These are phyloP conservation scores for Patella pellucida DNA, from an alignment of 2,888 invertebrate genomes.

Conservation along the genomic window DNA sequence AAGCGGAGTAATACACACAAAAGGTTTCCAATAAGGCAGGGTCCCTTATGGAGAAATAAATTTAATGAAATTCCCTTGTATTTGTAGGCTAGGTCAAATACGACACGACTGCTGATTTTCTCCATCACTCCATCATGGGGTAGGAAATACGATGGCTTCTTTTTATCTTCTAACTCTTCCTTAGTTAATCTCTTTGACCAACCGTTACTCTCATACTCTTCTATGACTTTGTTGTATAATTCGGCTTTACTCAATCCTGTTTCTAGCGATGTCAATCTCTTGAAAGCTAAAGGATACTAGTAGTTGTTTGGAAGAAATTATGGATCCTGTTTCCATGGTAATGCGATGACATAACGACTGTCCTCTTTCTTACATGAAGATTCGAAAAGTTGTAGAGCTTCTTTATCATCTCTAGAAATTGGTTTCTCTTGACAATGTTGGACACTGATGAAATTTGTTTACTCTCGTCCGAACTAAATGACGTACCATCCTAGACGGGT, in stretches of 20 bases:
- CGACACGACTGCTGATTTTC: slow-evolving; percentile 23
- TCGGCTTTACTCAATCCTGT: slow-evolving; percentile 14
- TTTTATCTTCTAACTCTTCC: neutral
- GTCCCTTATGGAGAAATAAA: too few relatives aligned
- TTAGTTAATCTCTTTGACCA: slow-evolving; percentile 16
- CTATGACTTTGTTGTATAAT: slow-evolving; percentile 20
- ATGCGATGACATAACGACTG: slow-evolving; percentile 13
- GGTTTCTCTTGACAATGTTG: slow-evolving; percentile 11
- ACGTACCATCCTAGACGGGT: slow-evolving; percentile 25
- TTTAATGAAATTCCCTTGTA: slow-evolving; percentile 13
- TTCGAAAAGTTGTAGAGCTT: neutral
- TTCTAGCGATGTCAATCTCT: slow-evolving; percentile 20
- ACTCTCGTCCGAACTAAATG: slow-evolving; percentile 19
- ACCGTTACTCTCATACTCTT: slow-evolving; percentile 22
- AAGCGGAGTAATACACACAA: slow-evolving; percentile 16
- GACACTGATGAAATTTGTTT: slow-evolving; percentile 15
- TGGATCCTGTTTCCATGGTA: slow-evolving; percentile 25
- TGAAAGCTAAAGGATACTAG: slow-evolving; percentile 17
- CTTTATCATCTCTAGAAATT: slow-evolving; percentile 9
- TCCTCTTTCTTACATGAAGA: slow-evolving; percentile 9
- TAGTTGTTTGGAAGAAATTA: slow-evolving; percentile 20
- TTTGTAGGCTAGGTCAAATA: slow-evolving; percentile 22
- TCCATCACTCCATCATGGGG: slow-evolving; percentile 21
- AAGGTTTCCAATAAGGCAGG: slow-evolving; percentile 22
- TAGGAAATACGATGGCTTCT: slow-evolving; percentile 17